Evolutionary conservation across 1,140 invertebrate species (phyloP), one percentile per base, ranked within the genome.

Genomic region (Drosophila kurseongensis): DNA sequence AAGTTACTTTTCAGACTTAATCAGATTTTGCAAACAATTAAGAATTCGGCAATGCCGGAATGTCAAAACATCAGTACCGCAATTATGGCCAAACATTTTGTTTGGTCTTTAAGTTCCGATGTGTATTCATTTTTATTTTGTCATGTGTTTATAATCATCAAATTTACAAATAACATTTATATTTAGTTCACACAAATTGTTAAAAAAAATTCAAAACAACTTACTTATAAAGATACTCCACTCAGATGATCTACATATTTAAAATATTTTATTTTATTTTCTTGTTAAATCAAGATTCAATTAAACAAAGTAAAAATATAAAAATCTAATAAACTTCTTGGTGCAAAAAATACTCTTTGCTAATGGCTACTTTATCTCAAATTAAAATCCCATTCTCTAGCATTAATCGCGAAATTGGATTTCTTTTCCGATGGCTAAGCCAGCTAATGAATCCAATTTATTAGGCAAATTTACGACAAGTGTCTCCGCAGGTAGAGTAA

Each of bases 381-480:
- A 66, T 40, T 55, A 27, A 68, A 56, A 69, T 36, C 35, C 48
- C 51, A 50, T 71, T 71, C 36, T 52, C 18, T 10, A n/a, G 27
- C 65, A 68, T 65, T 68, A 65, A 27, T 38, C 45, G n/a, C 12
- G 9, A 63, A 48, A 63, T 36, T 27, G 35, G 44, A 51, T 36
- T 23, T 14, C 56, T 36, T 65, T 67, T 35, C 59, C 59, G 36
- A 29, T 36, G 63, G 18, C 45, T 67, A 51, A 38, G 3, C 59
- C 65, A 35, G 41, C 47, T 67, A 67, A 67, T 69, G 36, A 36
- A 35, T 52, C 42, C 56, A 71, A 71, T 71, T 71, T 71, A 57
- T 71, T 71, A 71, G 29, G 65, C 67, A 69, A 71, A 71, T 58
- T 32, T 35, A 23, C 66, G 51, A 57, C 65, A 58, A 71, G 67